Evolutionary conservation across 2,888 invertebrate genomes (phyloP).

Genomic region (Loripinus fragilis): DNA sequence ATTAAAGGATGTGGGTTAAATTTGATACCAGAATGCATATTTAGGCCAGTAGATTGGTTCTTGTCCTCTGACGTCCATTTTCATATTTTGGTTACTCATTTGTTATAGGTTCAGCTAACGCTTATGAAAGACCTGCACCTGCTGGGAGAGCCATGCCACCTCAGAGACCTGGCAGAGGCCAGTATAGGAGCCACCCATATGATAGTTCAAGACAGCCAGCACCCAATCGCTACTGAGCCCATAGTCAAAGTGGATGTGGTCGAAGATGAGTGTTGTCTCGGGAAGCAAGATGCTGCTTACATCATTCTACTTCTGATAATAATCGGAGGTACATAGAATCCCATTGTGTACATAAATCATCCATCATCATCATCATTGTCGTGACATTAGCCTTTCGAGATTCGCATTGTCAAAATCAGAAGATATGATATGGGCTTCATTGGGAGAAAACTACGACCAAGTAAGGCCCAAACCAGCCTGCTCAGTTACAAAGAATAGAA

Average conservation of each 20-base stretch:
- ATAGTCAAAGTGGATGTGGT: background rate
- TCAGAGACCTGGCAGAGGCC: conserved; percentile 57
- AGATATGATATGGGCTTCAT: no score
- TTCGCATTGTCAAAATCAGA: no score
- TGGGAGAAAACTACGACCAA: no score
- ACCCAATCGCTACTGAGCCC: conserved; percentile 18
- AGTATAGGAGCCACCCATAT: conserved; percentile 64
- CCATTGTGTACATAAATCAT: conserved; percentile 15
- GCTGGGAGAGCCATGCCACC: conserved; percentile 37
- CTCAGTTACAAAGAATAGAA: no score
- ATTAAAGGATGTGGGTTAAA: no score
- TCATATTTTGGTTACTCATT: no score
- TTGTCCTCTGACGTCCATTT: no score
- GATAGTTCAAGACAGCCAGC: conserved; percentile 40
- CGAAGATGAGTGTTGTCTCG: background rate
- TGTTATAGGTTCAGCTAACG: conserved; percentile 16
- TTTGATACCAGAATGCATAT: no score
- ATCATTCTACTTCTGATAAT: background rate
- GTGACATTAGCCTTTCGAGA: no score
- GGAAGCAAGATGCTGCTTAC: background rate
- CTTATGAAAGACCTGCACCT: conserved; percentile 48
- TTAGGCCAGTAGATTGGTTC: no score
- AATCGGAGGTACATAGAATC: conserved; percentile 9
- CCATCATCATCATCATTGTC: background rate
- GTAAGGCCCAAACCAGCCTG: no score